phyloP scores from a whole-genome alignment of 1,140 invertebrate genomes.

The Platyura marginata region DNA sequence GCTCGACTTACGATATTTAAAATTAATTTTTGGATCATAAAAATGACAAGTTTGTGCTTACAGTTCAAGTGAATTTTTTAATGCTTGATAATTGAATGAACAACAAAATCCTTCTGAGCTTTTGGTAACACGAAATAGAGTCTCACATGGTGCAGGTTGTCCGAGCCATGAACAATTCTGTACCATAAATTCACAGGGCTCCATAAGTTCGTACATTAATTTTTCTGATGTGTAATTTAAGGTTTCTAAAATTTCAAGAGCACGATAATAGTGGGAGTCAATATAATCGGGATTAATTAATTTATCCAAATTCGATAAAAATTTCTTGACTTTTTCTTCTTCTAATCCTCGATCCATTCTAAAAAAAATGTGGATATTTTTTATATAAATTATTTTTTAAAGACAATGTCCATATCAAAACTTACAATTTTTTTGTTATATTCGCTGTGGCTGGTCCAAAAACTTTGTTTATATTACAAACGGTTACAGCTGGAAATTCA shows the following conservation, averaged over 20 bases:
- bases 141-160: constrained; percentile 11
- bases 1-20: background rate
- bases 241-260: background rate
- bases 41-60: background rate
- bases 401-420: background rate
- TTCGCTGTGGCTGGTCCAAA: constrained; percentile 7
- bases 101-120: constrained; percentile 18
- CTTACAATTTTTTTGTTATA: constrained; percentile 12
- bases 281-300: background rate
- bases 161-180: constrained; percentile 16
- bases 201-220: constrained; percentile 12
- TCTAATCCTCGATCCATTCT: background rate
- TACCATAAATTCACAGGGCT: constrained; percentile 14
- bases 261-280: background rate
- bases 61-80: background rate
- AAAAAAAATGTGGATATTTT: background rate
- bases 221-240: background rate
- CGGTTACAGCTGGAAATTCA: constrained; percentile 15
- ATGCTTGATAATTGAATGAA: constrained; percentile 14
- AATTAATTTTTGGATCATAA: background rate
- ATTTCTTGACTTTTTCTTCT: background rate
- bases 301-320: background rate
- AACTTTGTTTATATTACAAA: constrained; percentile 20
- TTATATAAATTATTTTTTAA: background rate
- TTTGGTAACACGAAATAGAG: constrained; percentile 16